phyloP scores from a whole-genome alignment of 2,113 vertebrate species.

The Circaetus gallicus region DNA sequence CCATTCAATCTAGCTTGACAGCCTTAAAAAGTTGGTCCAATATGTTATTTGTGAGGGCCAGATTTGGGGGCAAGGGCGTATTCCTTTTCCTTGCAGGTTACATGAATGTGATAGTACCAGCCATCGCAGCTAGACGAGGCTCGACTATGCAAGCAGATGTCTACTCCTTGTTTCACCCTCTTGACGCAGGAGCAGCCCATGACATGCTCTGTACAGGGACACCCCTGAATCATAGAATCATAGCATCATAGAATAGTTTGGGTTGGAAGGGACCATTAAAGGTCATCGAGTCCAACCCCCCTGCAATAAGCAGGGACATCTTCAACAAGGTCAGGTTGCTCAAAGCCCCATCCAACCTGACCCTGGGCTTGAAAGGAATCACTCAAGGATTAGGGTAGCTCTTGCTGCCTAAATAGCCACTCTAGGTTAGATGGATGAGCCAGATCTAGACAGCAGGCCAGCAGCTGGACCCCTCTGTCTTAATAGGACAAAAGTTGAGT shows the following conservation, averaged over 20 bases:
- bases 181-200: neutral
- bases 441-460: neutral
- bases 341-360: too few relatives aligned
- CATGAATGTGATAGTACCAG: neutral
- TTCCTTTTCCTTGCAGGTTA: neutral
- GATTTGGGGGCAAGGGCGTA: fast-evolving
- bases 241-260: too few relatives aligned
- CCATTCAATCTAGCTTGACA: neutral
- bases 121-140: neutral
- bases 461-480: neutral
- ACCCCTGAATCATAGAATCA: too few relatives aligned
- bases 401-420: neutral
- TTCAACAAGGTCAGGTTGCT: too few relatives aligned
- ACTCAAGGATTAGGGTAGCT: neutral
- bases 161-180: neutral
- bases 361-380: neutral
- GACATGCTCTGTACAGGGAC: neutral
- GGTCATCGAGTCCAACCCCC: too few relatives aligned
- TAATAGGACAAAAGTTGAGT: neutral
- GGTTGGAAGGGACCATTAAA: too few relatives aligned
- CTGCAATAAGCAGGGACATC: too few relatives aligned
- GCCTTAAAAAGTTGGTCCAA: neutral
- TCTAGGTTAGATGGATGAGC: neutral
- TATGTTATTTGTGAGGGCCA: neutral
- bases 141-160: neutral